These are phyloP conservation scores for Polyommatus icarus DNA, from an alignment of 2,888 invertebrate species.

Conservation along the genomic window DNA sequence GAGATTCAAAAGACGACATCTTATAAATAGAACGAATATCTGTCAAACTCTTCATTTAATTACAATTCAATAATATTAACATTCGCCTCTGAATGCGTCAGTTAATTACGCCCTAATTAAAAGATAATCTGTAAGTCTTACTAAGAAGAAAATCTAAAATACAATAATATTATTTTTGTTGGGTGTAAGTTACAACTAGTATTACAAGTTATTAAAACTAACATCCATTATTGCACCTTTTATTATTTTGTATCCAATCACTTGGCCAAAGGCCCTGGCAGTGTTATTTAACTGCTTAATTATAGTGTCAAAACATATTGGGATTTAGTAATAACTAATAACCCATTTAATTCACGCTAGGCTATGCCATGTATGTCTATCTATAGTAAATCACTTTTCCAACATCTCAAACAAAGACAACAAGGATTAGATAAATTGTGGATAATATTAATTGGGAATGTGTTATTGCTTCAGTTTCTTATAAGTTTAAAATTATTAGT, in stretches of 20 bases:
- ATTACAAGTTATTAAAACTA: background rate
- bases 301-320: constrained; percentile 2
- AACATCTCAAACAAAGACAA: background rate
- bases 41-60: no score
- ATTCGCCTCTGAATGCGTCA: no score
- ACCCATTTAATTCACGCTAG: background rate
- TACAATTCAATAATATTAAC: no score
- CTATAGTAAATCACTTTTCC: no score
- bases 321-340: background rate
- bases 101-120: background rate
- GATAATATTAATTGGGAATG: background rate
- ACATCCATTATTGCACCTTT: background rate
- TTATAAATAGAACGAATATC: no score
- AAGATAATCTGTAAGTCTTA: background rate
- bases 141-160: background rate
- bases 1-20: no score
- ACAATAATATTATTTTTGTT: background rate
- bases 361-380: no score
- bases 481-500: background rate
- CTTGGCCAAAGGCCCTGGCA: constrained; percentile 57
- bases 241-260: constrained; percentile 44
- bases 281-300: constrained; percentile 41
- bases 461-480: background rate
- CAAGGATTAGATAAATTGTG: background rate
- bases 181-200: background rate